Base-by-base conservation (phyloP, 2,113 vertebrate genomes). In the Lagopus leucura region DNA sequence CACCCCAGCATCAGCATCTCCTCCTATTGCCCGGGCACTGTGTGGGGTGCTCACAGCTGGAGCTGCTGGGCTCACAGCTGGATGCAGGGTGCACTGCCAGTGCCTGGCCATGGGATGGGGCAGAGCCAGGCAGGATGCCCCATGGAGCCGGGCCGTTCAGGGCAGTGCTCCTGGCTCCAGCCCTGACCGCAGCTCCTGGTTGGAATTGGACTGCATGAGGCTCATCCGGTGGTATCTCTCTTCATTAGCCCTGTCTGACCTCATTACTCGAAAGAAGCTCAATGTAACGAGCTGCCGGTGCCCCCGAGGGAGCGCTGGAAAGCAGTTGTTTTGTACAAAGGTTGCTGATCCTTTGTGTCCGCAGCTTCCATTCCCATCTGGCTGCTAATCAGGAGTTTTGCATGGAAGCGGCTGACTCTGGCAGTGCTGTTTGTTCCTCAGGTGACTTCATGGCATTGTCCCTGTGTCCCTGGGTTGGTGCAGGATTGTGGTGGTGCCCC, bases 161-260 rank as follows among this genome's bases (percentile, higher is more conserved):
- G 21, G 86, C 58, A 36, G 19, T 30, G 60, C 32, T 81, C 19
- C 5, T 52, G 52, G 17, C 43, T 79, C 66, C 95, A 52, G 2
- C 34, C 86, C 57, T 1, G 71, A 70, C 74, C 2, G 1, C 80
- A 89, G 72, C 92, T 96, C 92, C 94, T 84, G 22, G 63, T 30
- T 78, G 94, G 89, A 88, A 85, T 28, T 34, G 94, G 74, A 10
- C 77, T 65, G 89, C 92, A 58, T 36, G 18, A 65, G 92, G 2
- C 83, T 45, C 78, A 88, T 81, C 93, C 90, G 27, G 80, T 61
- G 89, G 84, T 94, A 89, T 95, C 92, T 95, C 95, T 96, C 92
- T 96, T 96, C 92, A 96, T 96, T 96, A 96, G 91, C 95, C 95
- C 94, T 95, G 94, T 95, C 96, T 96, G 94, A 95, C 94, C 96